Evolutionary conservation across 2,888 invertebrate genomes (phyloP), one percentile per base, ranked within the genome.

Genomic region (Drosophila acutilabella): DNA sequence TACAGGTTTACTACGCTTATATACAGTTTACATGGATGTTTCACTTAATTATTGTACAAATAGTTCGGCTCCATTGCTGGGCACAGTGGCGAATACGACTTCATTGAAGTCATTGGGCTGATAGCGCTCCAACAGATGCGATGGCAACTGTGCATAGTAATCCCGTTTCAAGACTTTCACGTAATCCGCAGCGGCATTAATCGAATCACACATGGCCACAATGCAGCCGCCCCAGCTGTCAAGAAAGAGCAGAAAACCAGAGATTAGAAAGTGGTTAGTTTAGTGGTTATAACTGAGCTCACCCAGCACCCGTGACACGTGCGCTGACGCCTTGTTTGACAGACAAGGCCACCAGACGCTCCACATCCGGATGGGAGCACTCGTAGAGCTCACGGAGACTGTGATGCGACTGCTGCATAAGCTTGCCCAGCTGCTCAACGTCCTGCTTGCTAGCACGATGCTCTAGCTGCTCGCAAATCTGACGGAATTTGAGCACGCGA

Each of bases 301-400:
- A 95, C 93, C 98, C 98, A 33, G 99, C 99, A 38, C 99, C 99
- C 1, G 99, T 99, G 41, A 99, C 93, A 54, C 99, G 95, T n/a
- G 97, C 96, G 44, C 97, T 96, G n/a, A 96, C 93, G 23, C 94
- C 94, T 67, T 94, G 93, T 53, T 95, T 94, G 68, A 94, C 93
- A 8, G 96, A 96, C 88, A 96, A 92, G 33, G 95, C 93, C 18
- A 98, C 97, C 20, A 99, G 94, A 62, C 93, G 93, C 92, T 99
- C 98, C 77, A 99, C 93, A 86, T 96, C 95, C 1, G 95, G 94
- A 93, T 98, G 98, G 62, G 98, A 98, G 92, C 99, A 99, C 91
- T 99, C 97, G 92, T 98, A 99, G 4, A 97, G 93, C 69, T 95
- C 94, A 64, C 95, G 94, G 56, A 99, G 94, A 89, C 98, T 99